Percentiles rank a stretch among this genome's conserved stretches.
phyloP scores from a whole-genome alignment of 1,140 invertebrate species.

The Papilio machaon region DNA sequence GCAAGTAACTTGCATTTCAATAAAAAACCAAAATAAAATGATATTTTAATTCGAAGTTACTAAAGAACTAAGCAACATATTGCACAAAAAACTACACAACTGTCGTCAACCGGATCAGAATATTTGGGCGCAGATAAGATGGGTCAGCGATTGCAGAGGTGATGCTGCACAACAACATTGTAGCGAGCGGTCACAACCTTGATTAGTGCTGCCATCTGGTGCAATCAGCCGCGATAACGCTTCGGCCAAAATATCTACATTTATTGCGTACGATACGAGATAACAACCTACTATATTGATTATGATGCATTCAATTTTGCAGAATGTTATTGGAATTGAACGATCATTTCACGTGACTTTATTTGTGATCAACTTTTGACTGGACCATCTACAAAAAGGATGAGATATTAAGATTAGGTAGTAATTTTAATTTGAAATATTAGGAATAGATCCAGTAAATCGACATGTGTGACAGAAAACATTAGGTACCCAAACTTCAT shows the following conservation, averaged over 20 bases:
- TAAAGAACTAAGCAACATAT: neutral
- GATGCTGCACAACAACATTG: neutral
- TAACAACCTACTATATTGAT: slow-evolving; percentile 2
- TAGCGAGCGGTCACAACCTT: neutral
- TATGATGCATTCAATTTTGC: neutral
- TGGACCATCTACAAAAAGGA: neutral
- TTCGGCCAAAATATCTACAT: neutral
- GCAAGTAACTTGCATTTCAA: too few relatives aligned
- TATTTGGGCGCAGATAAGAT: neutral
- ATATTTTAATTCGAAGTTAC: too few relatives aligned
- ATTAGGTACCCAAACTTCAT: too few relatives aligned
- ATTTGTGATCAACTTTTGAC: neutral
- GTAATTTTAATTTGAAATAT: too few relatives aligned
- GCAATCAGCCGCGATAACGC: neutral
- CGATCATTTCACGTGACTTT: neutral
- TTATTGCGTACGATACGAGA: neutral
- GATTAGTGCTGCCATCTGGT: neutral
- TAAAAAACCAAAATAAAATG: too few relatives aligned
- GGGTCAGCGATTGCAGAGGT: slow-evolving; percentile 4
- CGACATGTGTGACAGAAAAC: too few relatives aligned
- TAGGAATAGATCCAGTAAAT: too few relatives aligned
- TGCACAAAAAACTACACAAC: neutral
- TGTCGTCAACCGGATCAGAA: neutral
- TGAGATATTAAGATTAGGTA: too few relatives aligned
- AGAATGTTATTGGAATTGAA: neutral